Evolutionary conservation across 2,113 vertebrate genomes (phyloP), one percentile per base, ranked within the genome.

Genomic region (Mirounga angustirostris): DNA sequence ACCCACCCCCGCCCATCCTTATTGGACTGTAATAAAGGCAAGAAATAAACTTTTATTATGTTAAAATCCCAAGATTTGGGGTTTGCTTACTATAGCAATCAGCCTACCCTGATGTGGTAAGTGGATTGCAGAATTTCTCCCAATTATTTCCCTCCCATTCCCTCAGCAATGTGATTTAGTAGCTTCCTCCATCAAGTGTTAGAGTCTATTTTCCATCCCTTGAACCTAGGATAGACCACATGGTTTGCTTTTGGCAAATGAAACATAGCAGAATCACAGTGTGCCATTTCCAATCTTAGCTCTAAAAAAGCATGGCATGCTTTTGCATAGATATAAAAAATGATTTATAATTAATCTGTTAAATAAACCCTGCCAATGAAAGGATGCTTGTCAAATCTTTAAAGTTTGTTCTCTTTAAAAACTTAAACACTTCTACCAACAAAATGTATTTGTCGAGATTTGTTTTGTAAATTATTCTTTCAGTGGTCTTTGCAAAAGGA

Each of bases 391-490:
- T 90, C 67, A 78, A 12, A 78, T 86, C 30, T 8, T 95, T 67
- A 69, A 71, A 26, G 26, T 83, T 63, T 93, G 36, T 73, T 87
- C 24, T 95, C 54, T 93, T 96, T 79, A 81, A 58, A 91, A 97
- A 86, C 93, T 61, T 94, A 88, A 69, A 43, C 24, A 79, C 26
- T 78, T 86, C 91, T 94, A 13, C 16, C 54, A 58, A 92, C 14
- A 54, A 85, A 96, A 80, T 58, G 19, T 80, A 86, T 89, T 76
- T 74, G 52, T 46, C 0, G 1, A 83, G 24, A 21, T 91, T 79
- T 92, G 50, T 87, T 94, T 89, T 87, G 1, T 24, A 89, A 95
- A 89, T 43, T 3, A 63, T 50, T 85, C 22, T 40, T 92, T 78
- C 36, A 40, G 79, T 16, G 16, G 18, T 81, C 33, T 96, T 88